Base-by-base conservation (phyloP, 1,140 invertebrate genomes). In the Procambarus clarkii region DNA sequence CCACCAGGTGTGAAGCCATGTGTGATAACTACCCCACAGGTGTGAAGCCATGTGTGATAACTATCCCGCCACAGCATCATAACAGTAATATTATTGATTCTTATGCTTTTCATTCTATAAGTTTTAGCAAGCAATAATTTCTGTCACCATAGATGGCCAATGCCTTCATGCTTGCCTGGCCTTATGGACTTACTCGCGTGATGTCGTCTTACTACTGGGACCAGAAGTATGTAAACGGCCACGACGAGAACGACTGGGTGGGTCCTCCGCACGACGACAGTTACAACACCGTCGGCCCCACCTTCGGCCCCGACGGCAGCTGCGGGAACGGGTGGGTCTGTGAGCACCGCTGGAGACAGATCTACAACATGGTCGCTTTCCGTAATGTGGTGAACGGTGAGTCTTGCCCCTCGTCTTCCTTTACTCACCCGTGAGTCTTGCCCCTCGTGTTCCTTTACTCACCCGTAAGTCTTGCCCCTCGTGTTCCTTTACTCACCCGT, bases 261-360 rank as follows among this genome's bases (percentile, higher is more conserved):
- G 96, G 96, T 1, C 97, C 97, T 13, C 96, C 97, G 3, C 94
- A 95, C 91, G 95, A 97, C 93, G 92, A 90, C 4, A 94, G 96
- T 86, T 96, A 95, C 11, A 96, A 97, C 92, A 96, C 96, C 24
- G 94, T 96, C 18, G 95, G 96, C 18, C 96, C 97, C 9, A 94
- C 94, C 44, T 96, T 97, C 74, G 96, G 96, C 71, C 83, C 95
- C n/a, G 96, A 97, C 93, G 95, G 95, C 2, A 95, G 95, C 1
- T 98, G 98, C 93, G 96, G 95, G 1, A 96, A 96, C 93, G 97
- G 97, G 1, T 98, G 97, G 97, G 94, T 98, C 0, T 98, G 98
- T 94, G 98, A 98, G 94, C 98, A 98, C 94, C 96, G 97, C 44
- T 98, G 97, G 97, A 94, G 96, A 7, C 96, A 97, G 93, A 97